Evolutionary conservation across 2,113 vertebrate genomes (phyloP), one percentile per base, ranked within the genome.

Genomic region (Peromyscus californicus): DNA sequence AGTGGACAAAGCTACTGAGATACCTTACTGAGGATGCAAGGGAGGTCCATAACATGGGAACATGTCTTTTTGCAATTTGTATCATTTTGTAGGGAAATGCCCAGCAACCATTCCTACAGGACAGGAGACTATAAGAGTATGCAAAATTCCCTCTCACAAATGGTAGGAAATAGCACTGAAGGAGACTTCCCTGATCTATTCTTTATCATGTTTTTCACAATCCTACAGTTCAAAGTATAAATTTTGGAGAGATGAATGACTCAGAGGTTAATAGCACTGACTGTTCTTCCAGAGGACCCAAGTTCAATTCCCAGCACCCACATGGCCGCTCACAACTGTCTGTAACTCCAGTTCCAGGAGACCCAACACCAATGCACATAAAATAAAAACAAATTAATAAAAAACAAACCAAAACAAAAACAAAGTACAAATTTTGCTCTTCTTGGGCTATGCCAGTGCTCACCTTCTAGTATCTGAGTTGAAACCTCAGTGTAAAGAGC

Each of bases 1-100:
- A 96, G 96, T 97, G 98, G 97, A 98, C 93, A 90, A 94, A 96
- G 95, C 67, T 54, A 96, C 78, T 97, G 76, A 97, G 91, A 90
- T 87, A 85, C 90, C 93, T 96, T 93, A 82, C 92, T 96, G 89
- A 97, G 91, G 96, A 96, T 97, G 39, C 36, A 61, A 96, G 87
- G 74, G 57, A 95, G 54, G 36, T 29, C 92, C 82, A 88, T 90
- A 57, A 86, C 86, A 94, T 94, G 76, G 59, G 72, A 96, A 90
- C 89, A 11, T 48, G 54, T 92, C 61, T 45, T 93, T 57, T 75
- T 90, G 26, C 48, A 94, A 24, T 83, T 26, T 21, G 42, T 36
- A 72, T 61, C 12, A 79, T 92, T 90, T 57, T 80, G 42, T n/a
- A 91, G 21, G 22, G 21, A 96, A 65, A 78, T 95, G 11, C 69